Evolutionary conservation across 2,113 vertebrate genomes (phyloP).

Genomic region (Eleginops maclovinus): DNA sequence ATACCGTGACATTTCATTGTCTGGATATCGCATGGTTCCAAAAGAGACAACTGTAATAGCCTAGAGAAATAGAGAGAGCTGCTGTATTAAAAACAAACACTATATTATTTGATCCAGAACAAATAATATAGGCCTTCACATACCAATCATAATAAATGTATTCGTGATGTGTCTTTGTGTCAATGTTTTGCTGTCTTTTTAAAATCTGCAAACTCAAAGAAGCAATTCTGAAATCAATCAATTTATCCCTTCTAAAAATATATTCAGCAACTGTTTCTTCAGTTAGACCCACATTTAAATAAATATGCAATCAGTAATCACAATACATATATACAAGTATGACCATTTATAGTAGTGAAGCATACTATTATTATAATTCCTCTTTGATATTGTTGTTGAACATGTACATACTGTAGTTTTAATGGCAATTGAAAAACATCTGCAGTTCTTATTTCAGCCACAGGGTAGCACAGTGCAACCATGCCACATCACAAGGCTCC

Average conservation of each 20-base stretch:
- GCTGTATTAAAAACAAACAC: background rate
- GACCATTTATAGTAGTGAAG: background rate
- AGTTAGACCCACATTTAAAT: background rate
- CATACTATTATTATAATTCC: background rate
- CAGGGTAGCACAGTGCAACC: conserved; percentile 51
- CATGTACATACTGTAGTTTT: background rate
- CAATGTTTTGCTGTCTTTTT: background rate
- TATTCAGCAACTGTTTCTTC: too few species aligned
- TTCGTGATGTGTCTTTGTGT: background rate
- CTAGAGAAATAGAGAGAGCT: background rate
- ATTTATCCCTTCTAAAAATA: too few species aligned
- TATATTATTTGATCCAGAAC: background rate
- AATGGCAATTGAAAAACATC: background rate
- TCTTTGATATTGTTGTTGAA: background rate
- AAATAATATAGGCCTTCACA: background rate
- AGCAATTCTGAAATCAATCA: background rate
- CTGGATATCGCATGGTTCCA: background rate
- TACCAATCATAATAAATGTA: background rate
- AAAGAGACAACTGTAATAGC: background rate
- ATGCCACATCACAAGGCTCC: background rate
- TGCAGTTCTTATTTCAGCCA: conserved; percentile 42
- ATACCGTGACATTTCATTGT: background rate
- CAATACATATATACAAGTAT: background rate
- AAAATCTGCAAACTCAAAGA: too few species aligned
- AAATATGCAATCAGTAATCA: background rate